Base-by-base conservation (phyloP, 2,888 invertebrate species). In the Boloria selene region DNA sequence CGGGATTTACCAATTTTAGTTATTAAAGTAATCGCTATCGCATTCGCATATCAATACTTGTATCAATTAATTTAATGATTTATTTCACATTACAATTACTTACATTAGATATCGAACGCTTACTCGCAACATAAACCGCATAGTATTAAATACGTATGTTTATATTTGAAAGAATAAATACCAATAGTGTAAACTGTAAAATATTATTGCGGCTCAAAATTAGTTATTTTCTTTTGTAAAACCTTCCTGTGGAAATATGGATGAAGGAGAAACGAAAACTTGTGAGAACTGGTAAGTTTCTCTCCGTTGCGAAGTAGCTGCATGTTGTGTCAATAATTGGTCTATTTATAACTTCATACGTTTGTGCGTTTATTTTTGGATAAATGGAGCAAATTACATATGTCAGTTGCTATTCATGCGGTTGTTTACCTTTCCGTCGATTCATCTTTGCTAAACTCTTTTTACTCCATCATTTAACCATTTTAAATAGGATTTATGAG, bases 221-320 rank as follows among this genome's bases (percentile, higher is more conserved):
- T 51, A 42, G 16, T 47, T 38, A 38, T 42, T 18, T 60, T 42
- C 7, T 42, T 17, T 54, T 51, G 52, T 31, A 65, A 54, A 31
- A 49, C 65, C 61, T 54, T 67, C 50, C 53, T 58, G 61, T 26
- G 65, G 60, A 67, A 73, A 60, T 73, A 91, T 90, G 90, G 88
- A 89, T 50, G 87, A 86, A 72, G 81, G 81, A 42, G 91, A 89
- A 72, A 82, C 84, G 50, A 87, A 88, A 77, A 79, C 81, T 64
- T 93, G 93, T 77, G 83, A 83, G 45, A 93, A 93, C 81, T 93
- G 93, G 93, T 93, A 74, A 92, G 93, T 84, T 74, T 73, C 61
- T 68, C 63, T 64, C 65, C 70, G 72, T 72, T 66, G 75, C 72
- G 73, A 71, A 74, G 74, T 69, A 67, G 60, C 64, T 65, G 53